These are phyloP conservation scores for Perodicticus potto DNA, from an alignment of 2,797 vertebrate species.

Conservation along the genomic window DNA sequence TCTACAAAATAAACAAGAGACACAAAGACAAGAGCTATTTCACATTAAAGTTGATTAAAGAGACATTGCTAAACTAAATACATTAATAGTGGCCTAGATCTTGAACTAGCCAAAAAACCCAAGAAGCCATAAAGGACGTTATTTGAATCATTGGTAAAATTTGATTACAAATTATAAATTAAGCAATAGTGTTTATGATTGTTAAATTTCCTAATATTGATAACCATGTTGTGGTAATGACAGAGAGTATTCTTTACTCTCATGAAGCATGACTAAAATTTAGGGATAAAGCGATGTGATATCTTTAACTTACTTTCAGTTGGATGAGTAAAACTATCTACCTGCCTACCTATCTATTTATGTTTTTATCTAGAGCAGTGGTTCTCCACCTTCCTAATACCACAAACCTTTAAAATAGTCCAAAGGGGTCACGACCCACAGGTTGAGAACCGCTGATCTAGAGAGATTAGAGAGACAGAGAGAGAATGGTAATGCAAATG, in stretches of 20 bases:
- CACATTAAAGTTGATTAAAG: background rate
- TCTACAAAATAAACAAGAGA: background rate
- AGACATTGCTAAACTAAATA: background rate
- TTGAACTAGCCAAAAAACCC: background rate
- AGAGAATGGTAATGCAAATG: background rate
- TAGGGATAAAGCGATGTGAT: background rate
- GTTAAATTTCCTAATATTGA: background rate
- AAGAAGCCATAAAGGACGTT: background rate
- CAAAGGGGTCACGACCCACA: too few relatives aligned
- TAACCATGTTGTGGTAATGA: background rate
- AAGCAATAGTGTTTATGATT: background rate
- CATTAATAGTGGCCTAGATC: background rate
- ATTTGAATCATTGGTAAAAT: background rate
- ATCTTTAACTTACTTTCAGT: background rate
- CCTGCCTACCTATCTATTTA: background rate
- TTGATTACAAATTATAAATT: background rate
- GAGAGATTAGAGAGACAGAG: background rate
- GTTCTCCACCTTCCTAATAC: too few relatives aligned
- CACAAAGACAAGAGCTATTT: background rate
- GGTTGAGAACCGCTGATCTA: too few relatives aligned
- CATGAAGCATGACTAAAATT: background rate
- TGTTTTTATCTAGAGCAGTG: background rate
- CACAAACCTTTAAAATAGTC: too few relatives aligned
- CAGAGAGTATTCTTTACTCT: background rate
- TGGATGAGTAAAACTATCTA: background rate